Percentiles rank a stretch among this genome's conserved stretches.
Evolutionary conservation across 2,888 invertebrate species (phyloP).

Genomic region (Tortrix viridana): DNA sequence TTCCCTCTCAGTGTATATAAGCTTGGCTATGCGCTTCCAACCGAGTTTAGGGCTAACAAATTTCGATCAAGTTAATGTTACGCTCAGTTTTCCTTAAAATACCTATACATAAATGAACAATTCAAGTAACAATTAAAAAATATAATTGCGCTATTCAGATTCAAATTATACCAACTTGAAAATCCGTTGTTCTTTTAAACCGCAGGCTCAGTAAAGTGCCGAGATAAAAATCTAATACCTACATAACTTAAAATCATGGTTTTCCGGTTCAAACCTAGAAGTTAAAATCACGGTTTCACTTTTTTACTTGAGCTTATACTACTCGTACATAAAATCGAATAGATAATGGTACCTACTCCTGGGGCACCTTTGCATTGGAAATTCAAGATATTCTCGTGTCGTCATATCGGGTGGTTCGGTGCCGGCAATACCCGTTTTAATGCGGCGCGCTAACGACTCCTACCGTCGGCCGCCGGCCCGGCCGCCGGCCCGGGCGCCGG

Average conservation of each 20-base stretch:
- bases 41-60: slow-evolving; percentile 22
- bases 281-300: background rate
- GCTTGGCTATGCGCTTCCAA: slow-evolving; percentile 42
- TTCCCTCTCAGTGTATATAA: slow-evolving; percentile 74
- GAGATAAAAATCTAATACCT: too few species aligned
- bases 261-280: too few species aligned
- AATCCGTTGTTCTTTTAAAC: too few species aligned
- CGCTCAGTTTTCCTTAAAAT: too few species aligned
- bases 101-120: too few species aligned
- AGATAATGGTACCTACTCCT: slow-evolving; percentile 12
- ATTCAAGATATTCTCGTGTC: slow-evolving; percentile 37
- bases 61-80: background rate
- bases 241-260: too few species aligned
- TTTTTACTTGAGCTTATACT: background rate
- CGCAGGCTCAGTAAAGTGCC: too few species aligned
- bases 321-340: slow-evolving; percentile 2
- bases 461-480: slow-evolving; percentile 45
- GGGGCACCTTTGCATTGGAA: slow-evolving; percentile 13
- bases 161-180: too few species aligned
- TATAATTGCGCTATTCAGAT: too few species aligned
- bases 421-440: slow-evolving; percentile 60
- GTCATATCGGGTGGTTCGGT: slow-evolving; percentile 39
- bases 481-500: slow-evolving; percentile 35
- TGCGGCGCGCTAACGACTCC: slow-evolving; percentile 59
- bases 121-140: too few species aligned